Evolutionary conservation across 2,888 invertebrate species (phyloP), one percentile per base, ranked within the genome.

Genomic region (Corbicula japonica): DNA sequence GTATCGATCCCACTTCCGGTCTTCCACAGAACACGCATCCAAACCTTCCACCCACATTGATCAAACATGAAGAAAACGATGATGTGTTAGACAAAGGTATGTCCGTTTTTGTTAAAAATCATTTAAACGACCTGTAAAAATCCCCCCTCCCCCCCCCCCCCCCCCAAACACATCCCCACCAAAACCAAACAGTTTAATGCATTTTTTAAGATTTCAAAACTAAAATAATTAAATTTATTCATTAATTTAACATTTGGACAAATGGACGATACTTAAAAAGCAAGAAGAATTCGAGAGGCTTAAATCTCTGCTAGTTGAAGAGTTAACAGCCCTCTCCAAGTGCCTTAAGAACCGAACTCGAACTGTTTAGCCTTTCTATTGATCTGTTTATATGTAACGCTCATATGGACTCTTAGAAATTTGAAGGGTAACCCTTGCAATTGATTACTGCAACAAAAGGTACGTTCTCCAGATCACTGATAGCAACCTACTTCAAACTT

Each of bases 401-500:
- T 54, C 54, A 66, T 50, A 52, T 34, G 41, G 38, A 32, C 38
- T 66, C 60, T 60, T 46, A 69, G 75, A 69, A 32, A 41, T 63
- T 69, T 69, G 54, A 75, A 69, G 68, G 62, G 61, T 50, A 34
- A 54, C 75, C 63, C 75, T 69, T 69, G n/a, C 50, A 26, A 58
- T 46, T 66, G 71, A 61, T 61, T 66, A 46, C 65, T 21, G 54
- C 56, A n/a, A 58, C 63, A 71, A 71, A 71, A 54, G 62, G 54
- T 62, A 62, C 35, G 41, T 58, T 41, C 58, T 65, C 56, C 38
- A 34, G 79, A 79, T 79, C 75, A 28, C 26, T 52, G 61, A 63
- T 71, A 68, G 80, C 76, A 72, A 69, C 18, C 34, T 76, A 80
- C 80, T 80, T 80, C 73, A 76, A 60, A 48, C 75, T 76, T 35